A percentile compares a stretch with the other conserved stretches of the same genome.
These are phyloP conservation scores for Callyntrura sp. DNA, from an alignment of 2,888 invertebrate genomes.

Conservation along the genomic window DNA sequence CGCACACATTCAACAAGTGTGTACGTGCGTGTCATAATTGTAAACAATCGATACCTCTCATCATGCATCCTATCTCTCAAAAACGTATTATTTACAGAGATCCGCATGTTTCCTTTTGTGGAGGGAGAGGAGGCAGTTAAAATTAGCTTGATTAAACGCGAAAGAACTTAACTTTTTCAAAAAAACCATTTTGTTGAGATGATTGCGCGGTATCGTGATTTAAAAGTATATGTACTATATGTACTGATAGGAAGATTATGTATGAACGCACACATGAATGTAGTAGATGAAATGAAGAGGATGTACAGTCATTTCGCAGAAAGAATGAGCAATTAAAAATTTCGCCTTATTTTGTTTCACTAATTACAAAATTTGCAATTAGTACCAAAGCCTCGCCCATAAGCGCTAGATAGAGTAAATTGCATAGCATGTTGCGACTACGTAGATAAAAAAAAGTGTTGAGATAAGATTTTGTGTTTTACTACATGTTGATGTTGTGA, in stretches of 20 bases:
- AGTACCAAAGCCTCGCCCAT: not conserved
- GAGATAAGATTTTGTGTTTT: not conserved
- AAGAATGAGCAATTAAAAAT: not conserved
- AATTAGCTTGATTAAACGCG: not conserved
- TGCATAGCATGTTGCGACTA: too few species aligned
- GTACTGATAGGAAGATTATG: too few species aligned
- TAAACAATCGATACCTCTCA: not conserved
- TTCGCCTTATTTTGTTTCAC: not conserved
- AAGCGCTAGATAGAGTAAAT: too few species aligned
- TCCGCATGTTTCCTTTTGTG: constrained; percentile 1
- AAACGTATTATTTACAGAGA: too few species aligned
- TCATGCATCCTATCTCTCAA: not conserved
- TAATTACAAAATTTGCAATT: constrained; percentile 16
- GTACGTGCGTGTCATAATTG: not conserved
- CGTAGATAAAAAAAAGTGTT: too few species aligned
- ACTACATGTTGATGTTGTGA: not conserved
- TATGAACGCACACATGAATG: too few species aligned
- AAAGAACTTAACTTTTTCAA: too few species aligned
- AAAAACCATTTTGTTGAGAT: not conserved
- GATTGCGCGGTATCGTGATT: not conserved
- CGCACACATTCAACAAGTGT: not conserved
- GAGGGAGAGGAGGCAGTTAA: not conserved
- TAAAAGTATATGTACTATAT: too few species aligned
- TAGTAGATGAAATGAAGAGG: not conserved
- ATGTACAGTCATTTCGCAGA: not conserved